These are phyloP conservation scores for Gasterosteus nipponicus DNA, from an alignment of 2,113 vertebrate species.

Conservation along the genomic window DNA sequence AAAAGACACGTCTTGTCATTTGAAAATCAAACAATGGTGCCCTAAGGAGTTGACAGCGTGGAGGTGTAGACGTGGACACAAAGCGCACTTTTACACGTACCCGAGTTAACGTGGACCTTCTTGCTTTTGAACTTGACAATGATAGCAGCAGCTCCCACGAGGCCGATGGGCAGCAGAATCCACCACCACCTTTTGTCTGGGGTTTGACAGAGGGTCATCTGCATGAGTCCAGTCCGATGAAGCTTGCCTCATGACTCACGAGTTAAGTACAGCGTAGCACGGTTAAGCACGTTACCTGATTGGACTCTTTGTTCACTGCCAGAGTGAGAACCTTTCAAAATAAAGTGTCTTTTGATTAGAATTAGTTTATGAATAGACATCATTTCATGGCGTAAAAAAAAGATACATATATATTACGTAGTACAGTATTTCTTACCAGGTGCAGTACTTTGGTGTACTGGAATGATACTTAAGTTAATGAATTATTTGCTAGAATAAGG, in stretches of 20 bases:
- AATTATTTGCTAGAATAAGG: not conserved
- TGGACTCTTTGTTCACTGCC: not conserved
- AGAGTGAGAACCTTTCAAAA: constrained; percentile 25
- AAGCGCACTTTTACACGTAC: constrained; percentile 18
- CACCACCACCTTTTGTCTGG: constrained; percentile 73
- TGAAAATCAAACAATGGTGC: not conserved
- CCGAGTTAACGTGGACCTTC: constrained; percentile 74
- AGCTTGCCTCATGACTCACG: not conserved
- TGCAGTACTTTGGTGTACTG: rapidly evolving
- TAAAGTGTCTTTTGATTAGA: constrained; percentile 6
- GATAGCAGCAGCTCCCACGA: constrained; percentile 21
- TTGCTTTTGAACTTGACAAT: constrained; percentile 70
- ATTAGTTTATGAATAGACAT: not conserved
- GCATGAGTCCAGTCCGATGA: not conserved
- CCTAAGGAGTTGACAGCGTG: not conserved
- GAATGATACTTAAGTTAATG: not conserved
- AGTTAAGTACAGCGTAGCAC: not conserved
- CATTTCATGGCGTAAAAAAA: not conserved
- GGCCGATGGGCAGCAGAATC: constrained; percentile 55
- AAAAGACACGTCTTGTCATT: not conserved
- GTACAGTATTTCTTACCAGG: constrained; percentile 22
- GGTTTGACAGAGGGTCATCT: not conserved
- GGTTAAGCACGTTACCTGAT: constrained; percentile 39
- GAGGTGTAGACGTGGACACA: not conserved
- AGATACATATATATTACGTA: no score